A percentile compares a stretch with the other conserved stretches of the same genome.
Conservation (phyloP, 2,113 vertebrate species). For the Solea solea region DNA sequence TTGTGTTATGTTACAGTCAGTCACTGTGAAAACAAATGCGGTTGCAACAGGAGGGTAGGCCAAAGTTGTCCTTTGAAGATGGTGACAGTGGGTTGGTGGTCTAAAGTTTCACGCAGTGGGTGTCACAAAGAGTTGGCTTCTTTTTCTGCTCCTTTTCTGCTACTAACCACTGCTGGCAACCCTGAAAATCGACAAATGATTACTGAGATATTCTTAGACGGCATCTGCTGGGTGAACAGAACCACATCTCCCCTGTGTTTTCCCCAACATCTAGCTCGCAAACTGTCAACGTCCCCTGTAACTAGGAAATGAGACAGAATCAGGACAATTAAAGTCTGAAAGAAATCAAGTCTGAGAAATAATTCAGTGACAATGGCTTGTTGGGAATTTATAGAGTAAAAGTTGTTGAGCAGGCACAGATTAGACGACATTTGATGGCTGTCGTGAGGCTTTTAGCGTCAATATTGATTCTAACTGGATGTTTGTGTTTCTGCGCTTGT, state of each 20-base stretch:
- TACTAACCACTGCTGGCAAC: not conserved
- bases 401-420: too few relatives aligned
- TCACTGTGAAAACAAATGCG: not conserved
- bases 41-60: not conserved
- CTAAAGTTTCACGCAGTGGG: not conserved
- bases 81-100: not conserved
- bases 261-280: slow-evolving; percentile 14
- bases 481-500: not conserved
- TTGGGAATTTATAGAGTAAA: too few relatives aligned
- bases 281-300: not conserved
- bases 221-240: slow-evolving; percentile 3
- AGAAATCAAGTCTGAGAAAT: not conserved
- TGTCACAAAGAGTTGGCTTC: not conserved
- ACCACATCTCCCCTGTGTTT: not conserved
- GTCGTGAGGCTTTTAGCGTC: not conserved
- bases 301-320: not conserved
- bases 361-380: too few relatives aligned
- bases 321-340: not conserved
- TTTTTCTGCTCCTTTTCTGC: not conserved
- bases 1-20: not conserved
- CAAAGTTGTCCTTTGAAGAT: not conserved
- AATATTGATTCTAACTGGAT: not conserved
- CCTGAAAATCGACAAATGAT: too few relatives aligned
- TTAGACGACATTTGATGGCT: too few relatives aligned
- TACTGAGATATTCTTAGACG: slow-evolving; percentile 6